Conservation (phyloP, 2,888 invertebrate species). For the Tipula confusa region DNA sequence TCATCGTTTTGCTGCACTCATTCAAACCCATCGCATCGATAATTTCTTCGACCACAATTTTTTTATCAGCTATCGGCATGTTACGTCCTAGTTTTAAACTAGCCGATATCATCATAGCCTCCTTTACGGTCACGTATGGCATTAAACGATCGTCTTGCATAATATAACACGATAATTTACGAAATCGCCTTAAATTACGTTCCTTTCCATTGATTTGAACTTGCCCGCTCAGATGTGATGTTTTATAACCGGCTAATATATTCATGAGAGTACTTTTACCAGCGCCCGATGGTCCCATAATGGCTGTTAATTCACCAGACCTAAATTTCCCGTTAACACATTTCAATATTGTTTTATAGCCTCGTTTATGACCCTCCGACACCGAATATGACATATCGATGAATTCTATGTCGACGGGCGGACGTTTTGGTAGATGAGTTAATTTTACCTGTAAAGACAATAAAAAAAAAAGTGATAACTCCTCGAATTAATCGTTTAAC, state of each 20-base stretch:
- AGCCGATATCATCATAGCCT: constrained; percentile 91
- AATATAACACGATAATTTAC: constrained; percentile 93
- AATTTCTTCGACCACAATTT: constrained; percentile 78
- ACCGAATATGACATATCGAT: constrained; percentile 83
- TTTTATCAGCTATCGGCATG: constrained; percentile 66
- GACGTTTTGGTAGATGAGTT: constrained; percentile 78
- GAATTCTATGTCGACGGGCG: constrained; percentile 88
- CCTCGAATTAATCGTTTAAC: background rate
- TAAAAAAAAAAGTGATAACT: background rate
- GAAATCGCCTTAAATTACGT: constrained; percentile 78
- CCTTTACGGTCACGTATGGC: constrained; percentile 84
- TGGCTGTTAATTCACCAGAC: constrained; percentile 89
- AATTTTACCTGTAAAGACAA: constrained; percentile 53
- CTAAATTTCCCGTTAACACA: constrained; percentile 83
- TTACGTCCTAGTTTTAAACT: constrained; percentile 85
- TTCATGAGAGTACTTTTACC: constrained; percentile 83
- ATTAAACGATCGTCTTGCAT: constrained; percentile 92
- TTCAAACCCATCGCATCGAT: constrained; percentile 76
- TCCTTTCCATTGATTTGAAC: constrained; percentile 85
- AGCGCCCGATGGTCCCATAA: constrained; percentile 88
- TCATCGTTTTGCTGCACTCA: constrained; percentile 74
- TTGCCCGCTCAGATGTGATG: constrained; percentile 77
- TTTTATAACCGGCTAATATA: constrained; percentile 82
- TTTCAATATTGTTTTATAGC: constrained; percentile 82
- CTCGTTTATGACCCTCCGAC: constrained; percentile 73